Conservation (phyloP, 2,797 vertebrate species). For the Enteromius argenteus region DNA sequence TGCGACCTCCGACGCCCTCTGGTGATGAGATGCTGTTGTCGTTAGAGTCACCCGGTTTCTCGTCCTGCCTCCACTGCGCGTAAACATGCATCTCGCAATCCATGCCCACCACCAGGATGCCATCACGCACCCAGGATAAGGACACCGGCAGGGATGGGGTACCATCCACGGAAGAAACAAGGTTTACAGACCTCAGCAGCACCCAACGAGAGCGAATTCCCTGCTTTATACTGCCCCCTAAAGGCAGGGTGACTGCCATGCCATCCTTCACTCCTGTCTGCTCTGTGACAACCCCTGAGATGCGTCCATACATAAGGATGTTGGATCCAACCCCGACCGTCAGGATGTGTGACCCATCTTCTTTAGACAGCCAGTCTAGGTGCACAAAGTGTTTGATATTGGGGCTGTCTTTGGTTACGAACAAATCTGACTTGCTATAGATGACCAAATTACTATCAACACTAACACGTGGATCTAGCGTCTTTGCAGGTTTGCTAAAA, state of each 20-base stretch:
- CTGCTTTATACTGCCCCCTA: conserved; percentile 98
- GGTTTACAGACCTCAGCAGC: conserved; percentile 90
- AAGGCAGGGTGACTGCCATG: conserved; percentile 92
- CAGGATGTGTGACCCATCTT: conserved; percentile 97
- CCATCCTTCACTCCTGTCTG: conserved; percentile 94
- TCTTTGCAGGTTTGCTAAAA: conserved; percentile 86
- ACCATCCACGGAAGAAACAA: conserved; percentile 94
- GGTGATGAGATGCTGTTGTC: conserved; percentile 72
- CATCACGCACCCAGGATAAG: conserved; percentile 97
- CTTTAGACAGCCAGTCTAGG: conserved; percentile 98
- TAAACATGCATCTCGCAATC: conserved; percentile 99
- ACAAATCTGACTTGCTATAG: conserved; percentile 94
- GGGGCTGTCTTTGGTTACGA: conserved; percentile 90
- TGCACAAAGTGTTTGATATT: conserved; percentile 98
- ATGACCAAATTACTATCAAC: conserved; percentile 98
- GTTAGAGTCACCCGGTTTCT: conserved; percentile 84
- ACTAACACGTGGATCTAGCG: conserved; percentile 93
- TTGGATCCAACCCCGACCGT: conserved; percentile 96
- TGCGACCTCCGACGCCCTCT: conserved; percentile 78
- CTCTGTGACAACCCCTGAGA: conserved; percentile 94
- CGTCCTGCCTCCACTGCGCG: conserved; percentile 94
- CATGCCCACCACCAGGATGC: conserved; percentile 97
- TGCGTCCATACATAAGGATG: conserved; percentile 97
- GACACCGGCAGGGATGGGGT: conserved; percentile 96
- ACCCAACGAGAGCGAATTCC: conserved; percentile 97